Conservation (phyloP, 2,113 vertebrate genomes). For the Cottus gobio region DNA sequence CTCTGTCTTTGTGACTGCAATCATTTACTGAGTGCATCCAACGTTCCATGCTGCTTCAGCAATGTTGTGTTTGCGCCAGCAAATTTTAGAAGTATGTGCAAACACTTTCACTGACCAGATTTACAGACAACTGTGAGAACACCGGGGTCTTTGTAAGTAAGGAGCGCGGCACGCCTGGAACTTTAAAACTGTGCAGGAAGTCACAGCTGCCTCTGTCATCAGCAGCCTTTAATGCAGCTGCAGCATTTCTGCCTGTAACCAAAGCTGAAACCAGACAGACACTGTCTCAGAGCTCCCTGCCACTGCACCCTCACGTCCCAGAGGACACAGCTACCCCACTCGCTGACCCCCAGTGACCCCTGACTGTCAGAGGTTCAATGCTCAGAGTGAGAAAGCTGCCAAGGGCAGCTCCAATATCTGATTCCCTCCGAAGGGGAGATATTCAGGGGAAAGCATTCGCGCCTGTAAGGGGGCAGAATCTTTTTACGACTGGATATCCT, state of each 20-base stretch:
- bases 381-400: constrained; percentile 23
- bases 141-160: constrained; percentile 31
- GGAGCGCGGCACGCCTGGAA: constrained; percentile 24
- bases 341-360: constrained; percentile 56
- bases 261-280: constrained; percentile 73
- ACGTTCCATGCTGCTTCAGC: constrained; percentile 33
- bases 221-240: constrained; percentile 58
- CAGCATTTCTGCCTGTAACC: constrained; percentile 63
- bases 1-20: constrained; percentile 21
- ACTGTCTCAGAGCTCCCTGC: constrained; percentile 69
- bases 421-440: constrained; percentile 34
- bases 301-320: constrained; percentile 55
- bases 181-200: constrained; percentile 28
- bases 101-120: constrained; percentile 18
- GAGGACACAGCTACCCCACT: constrained; percentile 55
- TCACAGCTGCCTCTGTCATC: constrained; percentile 68
- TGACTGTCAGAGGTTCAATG: constrained; percentile 54
- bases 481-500: constrained; percentile 43
- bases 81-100: constrained; percentile 18
- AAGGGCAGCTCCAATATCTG: constrained; percentile 44
- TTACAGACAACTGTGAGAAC: constrained; percentile 33
- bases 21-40: constrained; percentile 40
- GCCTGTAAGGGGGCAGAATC: constrained; percentile 7
- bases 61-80: constrained; percentile 14
- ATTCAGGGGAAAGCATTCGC: neutral